Percentiles rank a stretch among this genome's conserved stretches.
These are phyloP conservation scores for Spilogale gracilis DNA, from an alignment of 2,113 vertebrate genomes.

Conservation along the genomic window DNA sequence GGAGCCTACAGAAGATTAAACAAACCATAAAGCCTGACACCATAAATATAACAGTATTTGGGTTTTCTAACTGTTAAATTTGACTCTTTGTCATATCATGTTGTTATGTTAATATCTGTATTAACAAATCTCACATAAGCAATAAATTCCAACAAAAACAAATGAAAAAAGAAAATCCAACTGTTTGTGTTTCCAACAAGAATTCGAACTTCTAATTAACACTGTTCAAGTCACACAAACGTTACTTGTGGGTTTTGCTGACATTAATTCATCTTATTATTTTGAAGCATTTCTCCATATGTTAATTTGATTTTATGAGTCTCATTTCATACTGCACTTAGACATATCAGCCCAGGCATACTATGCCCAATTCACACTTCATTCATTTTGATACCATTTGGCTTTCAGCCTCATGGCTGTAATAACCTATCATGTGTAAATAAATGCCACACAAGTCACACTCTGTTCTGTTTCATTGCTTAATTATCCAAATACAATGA, in stretches of 20 bases:
- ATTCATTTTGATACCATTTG: constrained; percentile 62
- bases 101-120: neutral
- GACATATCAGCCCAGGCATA: neutral
- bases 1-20: neutral
- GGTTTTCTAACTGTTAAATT: neutral
- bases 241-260: neutral
- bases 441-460: constrained; percentile 72
- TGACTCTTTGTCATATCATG: neutral
- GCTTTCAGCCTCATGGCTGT: constrained; percentile 59
- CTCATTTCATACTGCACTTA: constrained; percentile 54
- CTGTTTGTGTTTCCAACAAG: neutral
- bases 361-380: constrained; percentile 24
- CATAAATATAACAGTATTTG: neutral
- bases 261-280: constrained; percentile 36
- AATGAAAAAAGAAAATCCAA: neutral
- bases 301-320: constrained; percentile 43
- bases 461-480: constrained; percentile 61
- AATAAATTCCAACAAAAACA: neutral
- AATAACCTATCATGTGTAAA: constrained; percentile 72
- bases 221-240: neutral
- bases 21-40: neutral
- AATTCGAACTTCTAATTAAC: constrained; percentile 62
- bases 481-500: constrained; percentile 74
- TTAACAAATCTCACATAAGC: neutral
- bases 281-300: constrained; percentile 1